Conservation (phyloP, 37 sponge, comb jelly and placozoan species). For the Trichoplax adhaerens region DNA sequence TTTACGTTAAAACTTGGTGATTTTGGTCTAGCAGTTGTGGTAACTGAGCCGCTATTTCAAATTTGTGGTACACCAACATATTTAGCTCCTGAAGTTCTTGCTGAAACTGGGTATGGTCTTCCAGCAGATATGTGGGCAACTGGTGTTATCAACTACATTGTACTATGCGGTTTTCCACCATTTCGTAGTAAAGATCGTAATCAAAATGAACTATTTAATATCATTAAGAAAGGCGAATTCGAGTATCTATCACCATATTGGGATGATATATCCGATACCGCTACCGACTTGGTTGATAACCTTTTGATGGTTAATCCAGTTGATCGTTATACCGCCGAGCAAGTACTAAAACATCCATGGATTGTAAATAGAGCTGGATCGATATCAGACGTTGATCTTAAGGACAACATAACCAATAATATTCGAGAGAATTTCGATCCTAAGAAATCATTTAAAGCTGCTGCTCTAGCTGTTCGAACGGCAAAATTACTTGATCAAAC, state of each 20-base stretch:
- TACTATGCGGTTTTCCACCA: conserved; percentile 58
- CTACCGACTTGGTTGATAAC: conserved; percentile 33
- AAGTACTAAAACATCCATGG: conserved; percentile 57
- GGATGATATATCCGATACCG: conserved; percentile 4
- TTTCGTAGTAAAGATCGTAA: conserved; percentile 19
- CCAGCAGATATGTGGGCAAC: conserved; percentile 70
- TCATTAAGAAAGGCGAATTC: conserved; percentile 18
- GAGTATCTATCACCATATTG: conserved; percentile 14
- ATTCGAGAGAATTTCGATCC: too few species aligned
- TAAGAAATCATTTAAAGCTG: too few species aligned
- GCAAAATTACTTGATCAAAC: too few species aligned
- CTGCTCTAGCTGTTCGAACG: too few species aligned
- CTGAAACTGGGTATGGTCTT: conserved; percentile 62
- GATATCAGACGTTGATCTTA: too few species aligned
- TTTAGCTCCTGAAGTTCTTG: conserved; percentile 63
- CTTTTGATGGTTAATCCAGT: conserved; percentile 35
- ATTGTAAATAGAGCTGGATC: too few species aligned
- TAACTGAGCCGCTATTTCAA: conserved; percentile 43
- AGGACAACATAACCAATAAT: too few species aligned
- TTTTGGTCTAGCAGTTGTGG: conserved; percentile 38
- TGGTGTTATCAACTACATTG: conserved; percentile 62
- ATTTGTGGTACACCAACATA: conserved; percentile 49
- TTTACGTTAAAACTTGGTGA: conserved; percentile 40
- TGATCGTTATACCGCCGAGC: conserved; percentile 35
- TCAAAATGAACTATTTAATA: conserved; percentile 12